These are phyloP conservation scores for Silurus lanzhouensis DNA, from an alignment of 2,797 vertebrate species.

Conservation along the genomic window DNA sequence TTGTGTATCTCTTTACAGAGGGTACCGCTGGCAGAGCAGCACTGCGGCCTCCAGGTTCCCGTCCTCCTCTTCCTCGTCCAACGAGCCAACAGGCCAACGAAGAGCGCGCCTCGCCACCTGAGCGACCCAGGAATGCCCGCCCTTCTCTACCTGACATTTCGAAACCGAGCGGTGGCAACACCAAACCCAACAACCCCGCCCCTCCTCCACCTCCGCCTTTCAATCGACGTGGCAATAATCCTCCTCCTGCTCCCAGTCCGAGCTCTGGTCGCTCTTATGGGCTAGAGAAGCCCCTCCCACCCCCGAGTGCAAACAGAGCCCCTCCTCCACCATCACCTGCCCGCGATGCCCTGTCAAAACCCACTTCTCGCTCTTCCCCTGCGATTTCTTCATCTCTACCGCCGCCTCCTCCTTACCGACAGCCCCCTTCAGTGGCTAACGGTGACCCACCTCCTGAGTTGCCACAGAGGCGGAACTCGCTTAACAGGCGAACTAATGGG, in stretches of 20 bases:
- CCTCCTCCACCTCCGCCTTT: conserved; percentile 77
- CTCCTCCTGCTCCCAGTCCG: conserved; percentile 68
- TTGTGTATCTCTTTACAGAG: conserved; percentile 68
- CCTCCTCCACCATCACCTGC: conserved; percentile 60
- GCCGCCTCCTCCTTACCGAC: conserved; percentile 87
- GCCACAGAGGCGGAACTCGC: conserved; percentile 92
- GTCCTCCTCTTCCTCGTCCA: conserved; percentile 80
- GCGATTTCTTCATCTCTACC: conserved; percentile 74
- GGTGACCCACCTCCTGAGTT: conserved; percentile 84
- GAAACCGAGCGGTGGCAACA: conserved; percentile 70
- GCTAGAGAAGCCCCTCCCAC: conserved; percentile 88
- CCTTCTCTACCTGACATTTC: conserved; percentile 89
- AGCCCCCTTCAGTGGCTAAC: conserved; percentile 74
- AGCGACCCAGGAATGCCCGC: conserved; percentile 82
- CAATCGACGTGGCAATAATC: conserved; percentile 69
- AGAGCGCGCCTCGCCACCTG: conserved; percentile 71
- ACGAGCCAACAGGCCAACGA: conserved; percentile 48
- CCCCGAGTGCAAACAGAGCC: conserved; percentile 81
- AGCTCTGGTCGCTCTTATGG: conserved; percentile 75
- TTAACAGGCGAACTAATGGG: conserved; percentile 83
- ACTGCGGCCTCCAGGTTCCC: conserved; percentile 78
- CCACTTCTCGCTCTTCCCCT: conserved; percentile 73
- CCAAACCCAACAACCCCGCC: conserved; percentile 75
- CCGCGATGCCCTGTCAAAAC: conserved; percentile 47
- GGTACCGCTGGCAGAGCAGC: conserved; percentile 77